Conservation (phyloP, 2,113 vertebrate species). For the Pelecanus crispus region DNA sequence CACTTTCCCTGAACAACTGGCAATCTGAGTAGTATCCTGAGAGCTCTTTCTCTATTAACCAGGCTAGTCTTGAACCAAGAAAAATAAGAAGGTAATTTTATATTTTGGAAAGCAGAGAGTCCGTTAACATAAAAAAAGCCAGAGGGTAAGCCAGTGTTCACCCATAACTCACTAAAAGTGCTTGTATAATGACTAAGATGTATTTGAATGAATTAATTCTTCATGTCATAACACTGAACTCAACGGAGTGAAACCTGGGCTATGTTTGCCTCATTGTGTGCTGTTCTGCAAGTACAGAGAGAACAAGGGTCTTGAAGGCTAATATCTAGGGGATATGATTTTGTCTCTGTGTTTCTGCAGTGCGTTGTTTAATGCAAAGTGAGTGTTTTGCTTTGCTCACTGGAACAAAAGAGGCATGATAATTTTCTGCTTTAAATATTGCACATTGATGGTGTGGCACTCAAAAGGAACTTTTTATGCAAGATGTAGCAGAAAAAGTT, state of each 20-base stretch:
- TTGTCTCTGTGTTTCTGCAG: neutral
- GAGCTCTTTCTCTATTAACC: neutral
- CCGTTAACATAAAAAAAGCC: neutral
- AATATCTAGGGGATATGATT: neutral
- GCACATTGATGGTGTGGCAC: neutral
- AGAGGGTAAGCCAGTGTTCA: neutral
- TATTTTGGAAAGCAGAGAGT: neutral
- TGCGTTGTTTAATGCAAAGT: neutral
- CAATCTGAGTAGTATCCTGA: neutral
- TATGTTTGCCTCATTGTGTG: neutral
- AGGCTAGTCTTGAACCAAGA: neutral
- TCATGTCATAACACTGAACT: neutral
- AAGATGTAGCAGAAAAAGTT: constrained; percentile 13
- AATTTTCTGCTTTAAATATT: neutral
- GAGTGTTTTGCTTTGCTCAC: neutral
- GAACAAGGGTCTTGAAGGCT: neutral
- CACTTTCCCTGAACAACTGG: neutral
- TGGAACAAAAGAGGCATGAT: neutral
- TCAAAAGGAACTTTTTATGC: neutral
- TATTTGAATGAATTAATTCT: neutral
- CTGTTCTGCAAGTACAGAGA: neutral
- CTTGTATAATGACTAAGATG: neutral
- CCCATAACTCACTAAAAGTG: neutral
- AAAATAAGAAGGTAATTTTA: neutral
- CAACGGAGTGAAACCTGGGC: neutral